Evolutionary conservation across 2,113 vertebrate genomes (phyloP).

Genomic region (Anguilla japonica): DNA sequence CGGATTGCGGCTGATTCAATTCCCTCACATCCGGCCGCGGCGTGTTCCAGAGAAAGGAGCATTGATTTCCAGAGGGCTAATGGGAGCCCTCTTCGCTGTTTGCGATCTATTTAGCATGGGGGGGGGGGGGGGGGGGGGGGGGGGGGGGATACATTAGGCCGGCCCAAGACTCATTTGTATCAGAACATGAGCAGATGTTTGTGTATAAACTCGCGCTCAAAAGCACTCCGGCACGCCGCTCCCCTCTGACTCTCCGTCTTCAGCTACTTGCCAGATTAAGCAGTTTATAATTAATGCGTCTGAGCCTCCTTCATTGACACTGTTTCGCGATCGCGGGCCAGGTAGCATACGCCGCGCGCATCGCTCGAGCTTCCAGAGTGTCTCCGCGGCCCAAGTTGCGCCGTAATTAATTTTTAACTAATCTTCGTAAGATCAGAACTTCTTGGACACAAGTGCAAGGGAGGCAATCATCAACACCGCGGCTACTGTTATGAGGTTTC

Average conservation of each 20-base stretch:
- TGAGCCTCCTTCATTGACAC: neutral
- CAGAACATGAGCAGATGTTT: slow-evolving; percentile 31
- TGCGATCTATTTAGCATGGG: neutral
- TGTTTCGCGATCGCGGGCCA: neutral
- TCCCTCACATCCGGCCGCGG: neutral
- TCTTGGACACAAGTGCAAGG: neutral
- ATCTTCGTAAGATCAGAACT: neutral
- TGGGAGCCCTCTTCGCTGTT: neutral
- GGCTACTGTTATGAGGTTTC: neutral
- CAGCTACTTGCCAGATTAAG: slow-evolving; percentile 21
- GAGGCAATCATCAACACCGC: neutral
- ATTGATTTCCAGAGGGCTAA: slow-evolving; percentile 6
- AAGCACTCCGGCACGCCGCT: slow-evolving; percentile 1
- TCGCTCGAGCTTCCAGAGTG: neutral
- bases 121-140: neutral
- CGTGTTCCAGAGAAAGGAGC: neutral
- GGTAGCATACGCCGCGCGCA: neutral
- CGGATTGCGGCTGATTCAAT: neutral
- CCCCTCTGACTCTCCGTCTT: neutral
- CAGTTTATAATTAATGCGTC: slow-evolving; percentile 31
- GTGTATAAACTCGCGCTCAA: slow-evolving; percentile 30
- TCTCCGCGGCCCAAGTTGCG: neutral
- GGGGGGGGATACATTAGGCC: neutral
- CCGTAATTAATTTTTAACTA: neutral
- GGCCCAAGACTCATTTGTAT: slow-evolving; percentile 19